Evolutionary conservation across 2,888 invertebrate genomes (phyloP).

Genomic region (Cephus spinipes): DNA sequence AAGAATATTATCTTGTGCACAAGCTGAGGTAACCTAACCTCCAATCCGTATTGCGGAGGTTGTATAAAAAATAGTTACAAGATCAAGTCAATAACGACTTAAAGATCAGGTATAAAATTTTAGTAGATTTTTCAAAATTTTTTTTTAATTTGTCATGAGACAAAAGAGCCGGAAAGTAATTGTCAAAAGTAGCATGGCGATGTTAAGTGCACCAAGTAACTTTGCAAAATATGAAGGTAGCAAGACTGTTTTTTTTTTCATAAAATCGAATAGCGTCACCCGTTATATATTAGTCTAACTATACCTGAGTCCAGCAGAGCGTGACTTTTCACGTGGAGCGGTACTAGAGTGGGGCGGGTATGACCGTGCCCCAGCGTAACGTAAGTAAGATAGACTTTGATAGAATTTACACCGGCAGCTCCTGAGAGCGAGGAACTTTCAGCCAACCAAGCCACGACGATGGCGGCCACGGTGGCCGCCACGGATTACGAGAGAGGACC

Average conservation of each 20-base stretch:
- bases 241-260: neutral
- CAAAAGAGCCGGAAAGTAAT: neutral
- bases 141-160: neutral
- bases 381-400: conserved; percentile 49
- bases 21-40: neutral
- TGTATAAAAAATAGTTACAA: neutral
- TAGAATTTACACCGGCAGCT: conserved; percentile 47
- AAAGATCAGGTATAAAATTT: too few species aligned
- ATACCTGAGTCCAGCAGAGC: conserved; percentile 54
- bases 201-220: neutral
- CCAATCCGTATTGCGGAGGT: neutral
- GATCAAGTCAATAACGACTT: neutral
- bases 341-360: conserved; percentile 38
- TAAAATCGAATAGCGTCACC: conserved; percentile 19
- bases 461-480: conserved; percentile 30
- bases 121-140: too few species aligned
- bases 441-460: conserved; percentile 33
- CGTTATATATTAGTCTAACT: conserved; percentile 32
- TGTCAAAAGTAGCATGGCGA: too few species aligned
- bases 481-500: conserved; percentile 38
- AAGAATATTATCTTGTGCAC: neutral
- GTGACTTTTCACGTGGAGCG: conserved; percentile 59
- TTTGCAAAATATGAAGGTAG: neutral
- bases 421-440: conserved; percentile 32
- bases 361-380: conserved; percentile 37